Base-by-base conservation (phyloP, 2,113 vertebrate species). In the Megaceryle maxima region DNA sequence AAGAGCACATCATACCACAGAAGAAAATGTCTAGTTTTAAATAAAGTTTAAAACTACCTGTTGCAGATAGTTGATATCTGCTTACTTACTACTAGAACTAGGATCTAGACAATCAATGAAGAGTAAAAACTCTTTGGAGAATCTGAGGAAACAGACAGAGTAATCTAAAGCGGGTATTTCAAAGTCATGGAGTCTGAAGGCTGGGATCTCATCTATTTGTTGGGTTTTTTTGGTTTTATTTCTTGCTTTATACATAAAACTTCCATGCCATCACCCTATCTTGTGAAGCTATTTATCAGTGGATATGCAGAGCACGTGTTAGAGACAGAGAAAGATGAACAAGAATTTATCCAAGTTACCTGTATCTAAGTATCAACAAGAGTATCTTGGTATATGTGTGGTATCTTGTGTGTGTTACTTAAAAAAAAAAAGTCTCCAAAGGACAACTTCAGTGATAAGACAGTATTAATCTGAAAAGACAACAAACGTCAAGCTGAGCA, bases 281-380 rank as follows among this genome's bases (percentile, higher is more conserved):
- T 55, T 4, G 0, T n/a, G 20, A 85, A 86, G 33, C 18, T 79
- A 25, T 43, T 56, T 6, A 63, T 21, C 19, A 16, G 11, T 19
- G 8, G 10, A 25, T 69, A 66, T 9, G 13, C 39, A 59, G 11
- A 55, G 16, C 26, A 72, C 0, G 0, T 29, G 33, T 85, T 72
- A 56, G 44, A 53, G 10, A 5, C 15, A 88, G 35, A 39, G 67
- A 68, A 86, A 64, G 48, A 11, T 91, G n/a, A 59, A 6, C 5
- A 84, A 28, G 24, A 35, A 10, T 57, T 91, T 67, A 60, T 19
- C 14, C 10, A 63, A 75, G 33, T 19, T 76, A 68, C 4, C 24
- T 31, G 16, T 48, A 25, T 29, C 13, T 43, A 18, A 69, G 11
- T 70, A 83, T 28, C 37, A 85, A 29, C 9, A 79, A 46, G 10